These are phyloP conservation scores for Drosophila eohydei DNA, from an alignment of 2,888 invertebrate species.

Conservation along the genomic window DNA sequence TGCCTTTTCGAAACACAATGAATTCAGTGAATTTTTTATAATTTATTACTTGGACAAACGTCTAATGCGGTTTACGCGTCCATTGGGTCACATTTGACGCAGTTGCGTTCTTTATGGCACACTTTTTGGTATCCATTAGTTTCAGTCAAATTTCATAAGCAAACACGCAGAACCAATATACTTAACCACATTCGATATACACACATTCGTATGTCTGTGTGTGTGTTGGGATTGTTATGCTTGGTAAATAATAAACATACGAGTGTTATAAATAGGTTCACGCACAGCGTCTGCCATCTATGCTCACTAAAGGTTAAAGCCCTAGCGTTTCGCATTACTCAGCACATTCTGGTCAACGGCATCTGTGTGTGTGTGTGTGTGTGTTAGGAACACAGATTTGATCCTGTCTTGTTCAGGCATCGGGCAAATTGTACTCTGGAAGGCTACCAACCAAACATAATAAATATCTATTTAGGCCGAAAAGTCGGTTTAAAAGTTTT, in stretches of 20 bases:
- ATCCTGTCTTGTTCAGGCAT: constrained; percentile 3
- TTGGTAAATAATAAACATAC: constrained; percentile 76
- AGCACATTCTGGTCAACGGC: constrained; percentile 43
- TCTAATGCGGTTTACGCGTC: constrained; percentile 52
- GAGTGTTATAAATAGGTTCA: constrained; percentile 72
- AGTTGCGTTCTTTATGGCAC: constrained; percentile 23
- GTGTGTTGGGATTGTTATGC: constrained; percentile 47
- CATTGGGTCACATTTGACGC: constrained; percentile 62
- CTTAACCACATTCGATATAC: constrained; percentile 33
- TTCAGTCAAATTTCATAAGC: constrained; percentile 71
- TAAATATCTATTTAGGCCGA: constrained; percentile 19
- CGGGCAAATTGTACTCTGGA: constrained; percentile 17
- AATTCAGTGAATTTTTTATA: constrained; percentile 15
- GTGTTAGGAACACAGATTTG: constrained; percentile 20
- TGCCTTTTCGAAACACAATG: background rate
- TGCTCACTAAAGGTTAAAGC: constrained; percentile 38
- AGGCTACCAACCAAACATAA: constrained; percentile 1
- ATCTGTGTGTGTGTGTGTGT: background rate
- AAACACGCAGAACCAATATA: constrained; percentile 69
- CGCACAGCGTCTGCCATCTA: constrained; percentile 62
- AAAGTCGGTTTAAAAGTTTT: constrained; percentile 5
- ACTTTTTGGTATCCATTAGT: constrained; percentile 66
- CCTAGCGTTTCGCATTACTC: constrained; percentile 44
- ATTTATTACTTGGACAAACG: constrained; percentile 40
- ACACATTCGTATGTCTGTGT: background rate